Base-by-base conservation (phyloP, 2,888 invertebrate species). In the Melangyna quadrimaculata region DNA sequence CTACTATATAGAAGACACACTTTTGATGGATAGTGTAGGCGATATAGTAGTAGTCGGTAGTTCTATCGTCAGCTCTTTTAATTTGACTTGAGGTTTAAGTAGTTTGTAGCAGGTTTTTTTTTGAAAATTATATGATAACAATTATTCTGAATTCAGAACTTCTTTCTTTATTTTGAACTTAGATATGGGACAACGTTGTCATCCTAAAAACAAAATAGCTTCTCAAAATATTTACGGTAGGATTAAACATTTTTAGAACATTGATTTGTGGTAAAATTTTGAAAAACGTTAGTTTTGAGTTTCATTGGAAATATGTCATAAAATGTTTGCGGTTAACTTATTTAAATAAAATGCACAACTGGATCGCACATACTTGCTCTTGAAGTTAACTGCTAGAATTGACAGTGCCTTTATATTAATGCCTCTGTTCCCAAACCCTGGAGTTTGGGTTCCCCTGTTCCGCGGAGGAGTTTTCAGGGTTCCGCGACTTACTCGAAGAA, bases 1-100 rank as follows among this genome's bases (percentile, higher is more conserved):
- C 55, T 77, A 55, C 55, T 59, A n/a, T n/a, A n/a, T n/a, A n/a
- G n/a, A n/a, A 80, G 75, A 59, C 84, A 84, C 80, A 72, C 80
- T 84, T 77, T 80, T 80, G 61, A 72, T 63, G 35, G 71, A 79
- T 75, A 74, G 72, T 59, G 17, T 57, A 77, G 32, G 35, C 59
- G 51, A 55, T 59, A 51, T 37, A 8, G 45, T 45, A 17, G 0
- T 43, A 17, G n/a, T n/a, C 40, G 1, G 12, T 48, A 48, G 73
- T 70, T 78, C 29, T 35, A 29, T 0, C 45, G 7, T 63, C 61
- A 63, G 63, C 29, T 45, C 48, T 67, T 67, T 45, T 32, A 32
- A 5, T 17, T 45, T 32, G 45, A 2, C 14, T 32, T 67, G 9
- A n/a, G 22, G 35, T 22, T 67, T 9, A 5, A 45, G 45, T n/a